A percentile compares a stretch with the other conserved stretches of the same genome.
phyloP scores from a whole-genome alignment of 2,113 vertebrate genomes.

The Kobus ellipsiprymnus region DNA sequence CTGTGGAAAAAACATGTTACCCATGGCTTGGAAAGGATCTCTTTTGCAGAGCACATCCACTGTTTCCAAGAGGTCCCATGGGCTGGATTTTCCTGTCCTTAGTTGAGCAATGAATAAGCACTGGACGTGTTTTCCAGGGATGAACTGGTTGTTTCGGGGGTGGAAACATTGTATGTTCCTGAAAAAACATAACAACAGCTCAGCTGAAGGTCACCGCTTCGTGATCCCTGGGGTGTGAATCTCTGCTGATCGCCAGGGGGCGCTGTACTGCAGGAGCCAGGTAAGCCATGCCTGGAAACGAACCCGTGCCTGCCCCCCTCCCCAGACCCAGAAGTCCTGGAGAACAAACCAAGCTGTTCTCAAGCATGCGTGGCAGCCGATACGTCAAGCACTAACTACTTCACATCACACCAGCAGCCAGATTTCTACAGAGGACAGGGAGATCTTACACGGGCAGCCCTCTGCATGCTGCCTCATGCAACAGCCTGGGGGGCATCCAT shows the following conservation, averaged over 20 bases:
- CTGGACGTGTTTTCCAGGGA: conserved; percentile 80
- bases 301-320: background rate
- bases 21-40: background rate
- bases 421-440: background rate
- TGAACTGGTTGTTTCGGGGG: conserved; percentile 77
- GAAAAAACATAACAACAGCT: conserved; percentile 49
- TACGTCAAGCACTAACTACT: conserved; percentile 51
- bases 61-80: background rate
- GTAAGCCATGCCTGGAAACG: conserved; percentile 21
- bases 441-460: background rate
- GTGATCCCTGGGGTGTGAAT: fast-evolving
- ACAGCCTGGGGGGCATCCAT: background rate
- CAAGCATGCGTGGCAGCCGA: conserved; percentile 39
- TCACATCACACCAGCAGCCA: conserved; percentile 47
- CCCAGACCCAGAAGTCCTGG: background rate
- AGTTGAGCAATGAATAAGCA: conserved; percentile 80
- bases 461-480: conserved; percentile 56
- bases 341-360: background rate
- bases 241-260: background rate
- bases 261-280: background rate
- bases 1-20: background rate
- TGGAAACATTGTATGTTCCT: conserved; percentile 82
- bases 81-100: background rate
- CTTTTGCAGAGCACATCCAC: background rate
- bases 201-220: background rate